These are phyloP conservation scores for Protophormia terraenovae DNA, from an alignment of 2,888 invertebrate genomes.

Conservation along the genomic window DNA sequence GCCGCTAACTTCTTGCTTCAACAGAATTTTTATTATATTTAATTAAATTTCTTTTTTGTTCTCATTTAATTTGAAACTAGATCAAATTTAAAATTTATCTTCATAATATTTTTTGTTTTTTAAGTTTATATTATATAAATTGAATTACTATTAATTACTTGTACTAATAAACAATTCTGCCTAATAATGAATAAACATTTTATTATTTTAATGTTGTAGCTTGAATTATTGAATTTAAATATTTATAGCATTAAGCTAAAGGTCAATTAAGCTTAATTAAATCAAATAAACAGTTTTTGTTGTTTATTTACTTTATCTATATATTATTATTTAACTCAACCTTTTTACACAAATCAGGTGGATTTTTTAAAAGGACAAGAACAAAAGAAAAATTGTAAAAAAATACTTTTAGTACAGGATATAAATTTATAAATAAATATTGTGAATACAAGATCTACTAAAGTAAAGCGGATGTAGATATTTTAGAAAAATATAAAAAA, in stretches of 20 bases:
- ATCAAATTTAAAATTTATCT: too few species aligned
- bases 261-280: conserved; percentile 16
- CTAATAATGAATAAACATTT: not conserved
- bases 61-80: too few species aligned
- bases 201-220: not conserved
- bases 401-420: not conserved
- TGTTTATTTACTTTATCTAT: not conserved
- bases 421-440: not conserved
- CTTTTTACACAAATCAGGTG: not conserved
- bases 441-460: not conserved
- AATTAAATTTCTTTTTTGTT: too few species aligned
- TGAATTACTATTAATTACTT: not conserved
- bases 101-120: too few species aligned
- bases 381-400: not conserved
- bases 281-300: not conserved
- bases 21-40: too few species aligned
- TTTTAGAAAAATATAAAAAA: too few species aligned
- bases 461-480: not conserved
- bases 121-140: too few species aligned
- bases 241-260: not conserved
- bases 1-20: too few species aligned
- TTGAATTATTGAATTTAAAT: conserved; percentile 14
- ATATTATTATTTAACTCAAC: not conserved
- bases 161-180: not conserved
- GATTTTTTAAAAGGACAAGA: not conserved